Evolutionary conservation across 2,888 invertebrate genomes (phyloP).

Genomic region (Allygus modestus): DNA sequence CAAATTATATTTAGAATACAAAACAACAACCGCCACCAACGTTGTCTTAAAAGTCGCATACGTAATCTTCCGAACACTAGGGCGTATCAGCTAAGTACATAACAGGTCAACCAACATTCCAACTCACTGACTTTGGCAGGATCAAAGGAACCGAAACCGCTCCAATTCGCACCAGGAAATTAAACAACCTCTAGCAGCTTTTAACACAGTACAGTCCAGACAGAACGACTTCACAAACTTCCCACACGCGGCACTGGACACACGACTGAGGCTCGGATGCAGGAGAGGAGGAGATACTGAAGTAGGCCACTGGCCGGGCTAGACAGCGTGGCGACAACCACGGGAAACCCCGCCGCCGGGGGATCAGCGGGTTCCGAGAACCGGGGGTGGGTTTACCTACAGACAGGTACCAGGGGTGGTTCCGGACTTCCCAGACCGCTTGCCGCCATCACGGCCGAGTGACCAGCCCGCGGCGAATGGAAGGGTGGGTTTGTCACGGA

Average conservation of each 20-base stretch:
- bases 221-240: background rate
- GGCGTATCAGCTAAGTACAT: too few relatives aligned
- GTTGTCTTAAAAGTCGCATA: too few relatives aligned
- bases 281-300: background rate
- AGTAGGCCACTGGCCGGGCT: constrained; percentile 10
- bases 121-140: too few relatives aligned
- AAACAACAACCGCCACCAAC: too few relatives aligned
- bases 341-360: background rate
- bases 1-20: too few relatives aligned
- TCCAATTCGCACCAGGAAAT: background rate
- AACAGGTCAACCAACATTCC: too few relatives aligned
- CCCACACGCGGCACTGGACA: constrained; percentile 9
- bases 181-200: background rate
- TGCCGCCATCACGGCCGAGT: background rate
- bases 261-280: background rate
- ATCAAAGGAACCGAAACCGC: too few relatives aligned
- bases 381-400: background rate
- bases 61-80: too few relatives aligned
- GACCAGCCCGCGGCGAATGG: too few relatives aligned
- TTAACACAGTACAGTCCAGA: background rate
- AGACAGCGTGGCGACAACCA: constrained; percentile 40
- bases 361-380: background rate
- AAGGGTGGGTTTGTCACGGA: too few relatives aligned
- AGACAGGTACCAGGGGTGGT: background rate
- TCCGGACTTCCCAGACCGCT: constrained; percentile 39